Conservation (phyloP, 2,888 invertebrate species). For the Ophioninae sp. region DNA sequence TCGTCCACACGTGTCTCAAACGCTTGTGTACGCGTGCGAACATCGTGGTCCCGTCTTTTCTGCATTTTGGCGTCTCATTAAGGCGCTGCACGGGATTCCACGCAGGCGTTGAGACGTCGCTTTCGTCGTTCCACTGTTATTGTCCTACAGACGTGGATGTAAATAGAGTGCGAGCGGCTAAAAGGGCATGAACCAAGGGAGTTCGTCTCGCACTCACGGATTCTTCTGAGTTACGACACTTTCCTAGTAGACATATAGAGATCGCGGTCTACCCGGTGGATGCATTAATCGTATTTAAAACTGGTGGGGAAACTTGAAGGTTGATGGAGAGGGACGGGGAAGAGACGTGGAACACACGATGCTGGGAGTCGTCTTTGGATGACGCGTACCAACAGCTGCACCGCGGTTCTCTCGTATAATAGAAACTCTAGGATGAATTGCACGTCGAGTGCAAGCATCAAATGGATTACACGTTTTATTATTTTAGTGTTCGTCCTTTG, state of each 20-base stretch:
- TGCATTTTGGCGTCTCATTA: constrained; percentile 72
- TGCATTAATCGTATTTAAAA: neutral
- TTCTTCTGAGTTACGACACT: neutral
- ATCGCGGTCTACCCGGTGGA: too few species aligned
- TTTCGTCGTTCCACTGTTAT: constrained; percentile 52
- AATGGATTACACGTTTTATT: neutral
- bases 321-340: too few species aligned
- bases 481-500: neutral
- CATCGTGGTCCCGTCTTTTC: neutral
- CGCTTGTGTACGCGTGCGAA: constrained; percentile 13
- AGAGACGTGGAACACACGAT: neutral
- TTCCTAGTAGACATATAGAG: neutral
- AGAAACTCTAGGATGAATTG: constrained; percentile 62
- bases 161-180: neutral
- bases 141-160: constrained; percentile 47
- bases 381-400: constrained; percentile 68
- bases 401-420: constrained; percentile 58
- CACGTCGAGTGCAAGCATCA: neutral
- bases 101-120: constrained; percentile 49
- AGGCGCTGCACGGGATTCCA: constrained; percentile 64
- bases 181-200: neutral
- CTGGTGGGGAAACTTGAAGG: too few species aligned
- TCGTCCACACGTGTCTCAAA: constrained; percentile 46
- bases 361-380: neutral
- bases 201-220: neutral